These are phyloP conservation scores for Poecilia wingei DNA, from an alignment of 2,797 vertebrate genomes.

Conservation along the genomic window DNA sequence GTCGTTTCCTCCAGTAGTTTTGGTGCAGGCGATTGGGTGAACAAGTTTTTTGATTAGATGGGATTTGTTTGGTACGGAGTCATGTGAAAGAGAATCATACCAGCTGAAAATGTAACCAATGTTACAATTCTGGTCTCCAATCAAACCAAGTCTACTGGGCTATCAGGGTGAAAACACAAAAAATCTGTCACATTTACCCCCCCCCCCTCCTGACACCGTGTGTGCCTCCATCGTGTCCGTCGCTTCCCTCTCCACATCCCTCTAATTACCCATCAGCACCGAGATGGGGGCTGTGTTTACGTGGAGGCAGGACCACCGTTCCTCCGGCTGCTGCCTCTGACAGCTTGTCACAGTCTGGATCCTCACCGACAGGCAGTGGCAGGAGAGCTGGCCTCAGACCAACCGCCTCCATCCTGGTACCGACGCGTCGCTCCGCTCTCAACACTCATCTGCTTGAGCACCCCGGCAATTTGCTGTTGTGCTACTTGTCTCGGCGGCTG, in stretches of 20 bases:
- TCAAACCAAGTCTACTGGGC: too few relatives aligned
- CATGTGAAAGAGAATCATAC: too few relatives aligned
- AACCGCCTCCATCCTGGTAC: slow-evolving; percentile 12
- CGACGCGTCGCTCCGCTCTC: slow-evolving; percentile 9
- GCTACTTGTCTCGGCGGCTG: slow-evolving; percentile 36
- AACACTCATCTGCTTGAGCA: slow-evolving; percentile 56
- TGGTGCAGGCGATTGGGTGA: too few relatives aligned
- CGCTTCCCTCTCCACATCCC: slow-evolving; percentile 36
- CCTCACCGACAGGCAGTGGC: slow-evolving; percentile 26
- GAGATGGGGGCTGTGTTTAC: slow-evolving; percentile 53
- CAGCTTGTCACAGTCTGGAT: slow-evolving; percentile 51
- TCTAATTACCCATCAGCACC: slow-evolving; percentile 64
- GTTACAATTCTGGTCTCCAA: too few relatives aligned
- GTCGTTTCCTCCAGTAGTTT: too few relatives aligned
- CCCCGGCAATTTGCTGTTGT: slow-evolving; percentile 55
- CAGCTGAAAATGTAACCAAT: too few relatives aligned
- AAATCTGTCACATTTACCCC: background rate
- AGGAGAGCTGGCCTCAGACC: slow-evolving; percentile 44
- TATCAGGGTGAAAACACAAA: too few relatives aligned
- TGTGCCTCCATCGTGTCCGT: slow-evolving; percentile 31
- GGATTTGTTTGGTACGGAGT: too few relatives aligned
- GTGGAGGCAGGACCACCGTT: slow-evolving; percentile 34
- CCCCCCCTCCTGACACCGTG: background rate
- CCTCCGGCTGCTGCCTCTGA: slow-evolving; percentile 54
- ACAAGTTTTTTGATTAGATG: too few relatives aligned